phyloP scores from a whole-genome alignment of 2,797 vertebrate species.

The Tarsius wallacei region DNA sequence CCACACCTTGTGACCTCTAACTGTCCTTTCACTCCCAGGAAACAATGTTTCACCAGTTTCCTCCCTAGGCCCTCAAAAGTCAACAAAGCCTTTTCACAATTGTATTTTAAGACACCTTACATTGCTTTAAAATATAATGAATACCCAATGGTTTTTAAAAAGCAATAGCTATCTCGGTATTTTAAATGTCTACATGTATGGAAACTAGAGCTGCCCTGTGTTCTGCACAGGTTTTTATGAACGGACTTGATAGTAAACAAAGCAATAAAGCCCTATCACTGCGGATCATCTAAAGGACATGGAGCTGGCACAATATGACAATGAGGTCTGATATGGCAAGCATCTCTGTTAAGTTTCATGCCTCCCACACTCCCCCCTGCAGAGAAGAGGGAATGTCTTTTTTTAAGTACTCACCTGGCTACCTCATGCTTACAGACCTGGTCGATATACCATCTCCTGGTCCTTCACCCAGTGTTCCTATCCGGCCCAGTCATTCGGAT shows the following conservation, averaged over 20 bases:
- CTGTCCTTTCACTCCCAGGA: neutral
- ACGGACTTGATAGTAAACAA: neutral
- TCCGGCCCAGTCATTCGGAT: neutral
- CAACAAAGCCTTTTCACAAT: neutral
- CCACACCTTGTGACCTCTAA: neutral
- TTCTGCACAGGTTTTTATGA: neutral
- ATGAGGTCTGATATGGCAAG: neutral
- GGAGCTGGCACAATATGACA: neutral
- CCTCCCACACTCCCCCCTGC: neutral
- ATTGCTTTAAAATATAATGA: slow-evolving; percentile 12
- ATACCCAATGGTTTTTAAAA: neutral
- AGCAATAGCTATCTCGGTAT: neutral
- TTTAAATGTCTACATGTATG: slow-evolving; percentile 21
- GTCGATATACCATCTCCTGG: neutral
- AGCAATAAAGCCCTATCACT: neutral
- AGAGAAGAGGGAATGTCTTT: neutral
- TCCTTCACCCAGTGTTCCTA: neutral
- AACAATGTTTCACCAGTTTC: neutral
- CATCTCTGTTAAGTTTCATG: neutral
- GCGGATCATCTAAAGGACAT: neutral
- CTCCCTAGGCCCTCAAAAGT: neutral
- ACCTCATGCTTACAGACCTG: neutral
- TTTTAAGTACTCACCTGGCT: neutral
- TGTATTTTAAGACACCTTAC: neutral
- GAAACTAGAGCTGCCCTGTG: neutral